Base-by-base conservation (phyloP, 2,113 vertebrate genomes). In the Morone chrysops region DNA sequence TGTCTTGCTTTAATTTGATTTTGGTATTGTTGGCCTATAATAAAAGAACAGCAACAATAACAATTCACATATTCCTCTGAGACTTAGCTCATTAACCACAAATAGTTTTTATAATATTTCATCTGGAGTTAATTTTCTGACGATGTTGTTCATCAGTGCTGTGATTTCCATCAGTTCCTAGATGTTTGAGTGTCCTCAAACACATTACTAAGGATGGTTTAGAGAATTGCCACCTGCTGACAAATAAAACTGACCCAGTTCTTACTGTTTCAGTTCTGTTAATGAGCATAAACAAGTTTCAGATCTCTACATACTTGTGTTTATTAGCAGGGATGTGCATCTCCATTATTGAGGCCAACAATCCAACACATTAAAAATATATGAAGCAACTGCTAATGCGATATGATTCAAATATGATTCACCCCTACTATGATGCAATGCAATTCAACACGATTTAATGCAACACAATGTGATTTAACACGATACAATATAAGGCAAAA, bases 21-120 rank as follows among this genome's bases (percentile, higher is more conserved):
- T 65, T 65, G 10, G 20, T 50, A 6, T 56, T 22, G 11, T 75
- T 61, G 53, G 70, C 43, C 45, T 53, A 59, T 53, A 59, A 53
- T 60, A 31, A 83, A 47, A 63, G 63, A 38, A 60, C 51, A 78
- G 31, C 43, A 48, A 41, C 69, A 25, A 38, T 69, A 53, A 53
- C 48, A 40, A 5, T n/a, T 69, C 3, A 69, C 7, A 38, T 54
- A 22, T 38, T n/a, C 56, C 18, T 54, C 20, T 31, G 9, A 45
- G 31, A 31, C 31, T 31, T 31, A 31, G 60, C 38, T 53, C 47
- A 41, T 75, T 75, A 54, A 41, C 54, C 69, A 25, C 48, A 76
- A 45, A 54, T 25, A 25, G 51, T 65, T 66, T n/a, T 6, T 25
- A 14, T 63, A 56, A 53, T 48, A 8, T 56, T 71, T 68, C 13